A percentile compares a stretch with the other conserved stretches of the same genome.
phyloP scores from a whole-genome alignment of 2,888 invertebrate species.

The Neocrepidodera transversa region DNA sequence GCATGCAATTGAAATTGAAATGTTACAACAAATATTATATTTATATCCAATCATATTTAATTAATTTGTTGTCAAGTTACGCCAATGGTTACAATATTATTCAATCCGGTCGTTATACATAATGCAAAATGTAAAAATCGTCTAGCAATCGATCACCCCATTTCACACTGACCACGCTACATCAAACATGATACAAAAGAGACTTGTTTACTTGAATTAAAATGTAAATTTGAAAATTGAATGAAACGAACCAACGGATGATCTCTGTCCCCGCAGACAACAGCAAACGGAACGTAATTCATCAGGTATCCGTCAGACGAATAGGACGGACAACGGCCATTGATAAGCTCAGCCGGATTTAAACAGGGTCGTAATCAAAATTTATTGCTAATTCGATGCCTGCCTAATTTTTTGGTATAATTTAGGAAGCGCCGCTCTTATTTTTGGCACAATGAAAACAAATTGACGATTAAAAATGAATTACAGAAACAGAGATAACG shows the following conservation, averaged over 20 bases:
- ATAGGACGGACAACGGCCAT: conserved; percentile 30
- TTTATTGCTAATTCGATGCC: conserved; percentile 10
- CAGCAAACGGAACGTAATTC: conserved; percentile 42
- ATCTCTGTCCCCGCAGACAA: conserved; percentile 28
- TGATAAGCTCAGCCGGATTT: conserved; percentile 16
- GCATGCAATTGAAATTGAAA: too few relatives aligned
- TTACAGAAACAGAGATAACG: too few relatives aligned
- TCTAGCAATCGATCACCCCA: conserved; percentile 24
- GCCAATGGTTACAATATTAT: neutral
- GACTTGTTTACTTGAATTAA: conserved; percentile 33
- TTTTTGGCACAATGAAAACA: neutral
- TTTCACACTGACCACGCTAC: conserved; percentile 16
- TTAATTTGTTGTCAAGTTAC: too few relatives aligned
- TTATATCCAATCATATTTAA: too few relatives aligned
- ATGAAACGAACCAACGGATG: conserved; percentile 30
- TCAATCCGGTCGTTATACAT: conserved; percentile 12
- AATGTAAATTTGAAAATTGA: conserved; percentile 37
- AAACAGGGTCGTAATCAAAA: conserved; percentile 10
- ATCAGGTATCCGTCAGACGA: conserved; percentile 40
- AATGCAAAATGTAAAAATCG: conserved; percentile 18
- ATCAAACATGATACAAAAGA: conserved; percentile 31
- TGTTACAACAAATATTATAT: too few relatives aligned
- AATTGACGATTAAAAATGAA: too few relatives aligned
- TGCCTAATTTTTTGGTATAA: conserved; percentile 1
- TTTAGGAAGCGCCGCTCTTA: neutral